A percentile compares a stretch with the other conserved stretches of the same genome.
These are phyloP conservation scores for Himalopsyche phryganea DNA, from an alignment of 1,140 invertebrate genomes.

Conservation along the genomic window DNA sequence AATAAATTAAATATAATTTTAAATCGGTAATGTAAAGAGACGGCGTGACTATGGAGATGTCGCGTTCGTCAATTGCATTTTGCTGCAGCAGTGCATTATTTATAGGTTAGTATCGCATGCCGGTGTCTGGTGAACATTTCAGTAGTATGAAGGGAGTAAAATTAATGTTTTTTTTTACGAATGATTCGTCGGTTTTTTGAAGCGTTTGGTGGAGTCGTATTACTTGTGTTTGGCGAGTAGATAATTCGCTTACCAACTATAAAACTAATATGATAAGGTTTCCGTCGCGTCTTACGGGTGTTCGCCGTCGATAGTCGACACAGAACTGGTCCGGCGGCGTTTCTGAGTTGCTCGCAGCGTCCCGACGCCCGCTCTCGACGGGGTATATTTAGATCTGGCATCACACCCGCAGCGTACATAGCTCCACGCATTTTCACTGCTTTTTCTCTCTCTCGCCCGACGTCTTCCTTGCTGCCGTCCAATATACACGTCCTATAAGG, in stretches of 20 bases:
- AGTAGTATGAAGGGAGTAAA: not conserved
- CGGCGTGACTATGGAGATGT: constrained; percentile 5
- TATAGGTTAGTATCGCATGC: constrained; percentile 24
- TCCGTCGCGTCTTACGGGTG: constrained; percentile 15
- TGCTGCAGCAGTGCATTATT: constrained; percentile 19
- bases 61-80: constrained; percentile 3
- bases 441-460: not conserved
- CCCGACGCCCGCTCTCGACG: constrained; percentile 13
- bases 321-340: constrained; percentile 20
- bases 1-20: constrained; percentile 10
- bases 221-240: constrained; percentile 5
- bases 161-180: not conserved
- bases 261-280: constrained; percentile 7
- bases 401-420: not conserved
- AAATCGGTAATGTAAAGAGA: not conserved
- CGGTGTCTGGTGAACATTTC: constrained; percentile 4
- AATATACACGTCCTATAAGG: constrained; percentile 3
- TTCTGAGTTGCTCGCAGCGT: constrained; percentile 11
- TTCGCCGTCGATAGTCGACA: constrained; percentile 20
- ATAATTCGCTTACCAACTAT: constrained; percentile 27
- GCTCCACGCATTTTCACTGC: not conserved
- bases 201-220: too few species aligned
- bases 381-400: not conserved
- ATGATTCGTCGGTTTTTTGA: not conserved
- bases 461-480: not conserved